A percentile compares a stretch with the other conserved stretches of the same genome.
Evolutionary conservation across 2,888 invertebrate species (phyloP).

Genomic region (Cataglyphis cursor): DNA sequence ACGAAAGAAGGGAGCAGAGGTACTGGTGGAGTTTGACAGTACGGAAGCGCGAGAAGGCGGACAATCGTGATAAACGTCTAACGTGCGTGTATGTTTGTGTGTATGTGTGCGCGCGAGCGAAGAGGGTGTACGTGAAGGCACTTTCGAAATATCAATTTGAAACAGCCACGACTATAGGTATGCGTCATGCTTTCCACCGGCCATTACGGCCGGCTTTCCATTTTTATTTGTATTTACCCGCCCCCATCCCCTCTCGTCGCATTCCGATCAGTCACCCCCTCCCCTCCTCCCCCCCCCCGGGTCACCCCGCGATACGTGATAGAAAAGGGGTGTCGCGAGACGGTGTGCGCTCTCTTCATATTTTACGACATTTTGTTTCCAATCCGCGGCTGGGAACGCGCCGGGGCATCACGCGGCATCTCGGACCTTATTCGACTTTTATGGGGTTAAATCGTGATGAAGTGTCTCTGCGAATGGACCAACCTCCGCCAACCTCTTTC

Average conservation of each 20-base stretch:
- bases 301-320: conserved; percentile 59
- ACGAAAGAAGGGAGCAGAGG: background rate
- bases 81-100: conserved; percentile 50
- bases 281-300: conserved; percentile 23
- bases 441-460: conserved; percentile 80
- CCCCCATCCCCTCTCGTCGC: conserved; percentile 52
- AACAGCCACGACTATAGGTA: conserved; percentile 79
- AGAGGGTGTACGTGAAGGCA: conserved; percentile 54
- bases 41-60: conserved; percentile 30
- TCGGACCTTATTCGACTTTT: conserved; percentile 80
- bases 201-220: conserved; percentile 86
- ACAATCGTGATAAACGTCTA: conserved; percentile 52
- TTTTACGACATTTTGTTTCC: conserved; percentile 85
- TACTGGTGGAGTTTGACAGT: conserved; percentile 18
- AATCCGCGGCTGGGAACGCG: conserved; percentile 75
- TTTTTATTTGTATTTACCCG: conserved; percentile 85
- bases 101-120: conserved; percentile 26
- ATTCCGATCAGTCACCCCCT: background rate
- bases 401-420: conserved; percentile 72
- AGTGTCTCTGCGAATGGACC: conserved; percentile 75
- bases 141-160: conserved; percentile 85
- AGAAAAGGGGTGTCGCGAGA: conserved; percentile 45
- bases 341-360: conserved; percentile 68
- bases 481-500: conserved; percentile 25
- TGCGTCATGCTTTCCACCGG: conserved; percentile 85